Base-by-base conservation (phyloP, 2,113 vertebrate species). In the Cololabis saira region DNA sequence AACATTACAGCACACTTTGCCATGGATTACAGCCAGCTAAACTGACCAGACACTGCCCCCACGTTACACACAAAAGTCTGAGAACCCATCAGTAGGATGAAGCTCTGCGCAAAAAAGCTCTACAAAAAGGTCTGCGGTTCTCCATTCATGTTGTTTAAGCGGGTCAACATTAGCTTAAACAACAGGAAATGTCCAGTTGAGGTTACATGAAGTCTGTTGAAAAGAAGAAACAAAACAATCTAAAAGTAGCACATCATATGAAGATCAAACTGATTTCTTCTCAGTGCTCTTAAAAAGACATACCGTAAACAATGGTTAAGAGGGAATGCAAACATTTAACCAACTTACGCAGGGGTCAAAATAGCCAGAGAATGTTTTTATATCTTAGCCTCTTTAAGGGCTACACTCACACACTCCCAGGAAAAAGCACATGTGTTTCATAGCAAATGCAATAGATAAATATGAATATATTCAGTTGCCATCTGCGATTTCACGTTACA, bases 131-230 rank as follows among this genome's bases (percentile, higher is more conserved):
- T 12, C 18, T 22, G 14, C 30, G 22, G 42, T 58, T 75, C 42
- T 48, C 42, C 60, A 67, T 73, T 47, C 47, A 60, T 4, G 16
- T 16, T 24, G 40, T 19, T 10, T 8, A 71, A 52, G 62, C 47
- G 59, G 60, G 44, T 16, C 14, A n/a, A 67, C 19, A 53, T 64
- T 42, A 27, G 52, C 14, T 22, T 7, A 40, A 53, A 71, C 73
- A 79, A 80, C 55, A 77, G 70, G 62, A 83, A 68, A 58, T 15
- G 55, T 8, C 17, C 24, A 12, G 4, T 12, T 64, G 43, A 64
- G 45, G 45, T 67, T 56, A 22, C 19, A 16, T 43, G 33, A 33
- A 71, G 52, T 57, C 33, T 37, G 54, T 41, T 61, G 17, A 75
- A 76, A 67, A 17, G 45, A 70, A 67, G 17, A 33, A 37, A 67